Percentiles rank a stretch among this genome's conserved stretches.
Evolutionary conservation across 2,113 vertebrate species (phyloP).

Genomic region (Pionites leucogaster): DNA sequence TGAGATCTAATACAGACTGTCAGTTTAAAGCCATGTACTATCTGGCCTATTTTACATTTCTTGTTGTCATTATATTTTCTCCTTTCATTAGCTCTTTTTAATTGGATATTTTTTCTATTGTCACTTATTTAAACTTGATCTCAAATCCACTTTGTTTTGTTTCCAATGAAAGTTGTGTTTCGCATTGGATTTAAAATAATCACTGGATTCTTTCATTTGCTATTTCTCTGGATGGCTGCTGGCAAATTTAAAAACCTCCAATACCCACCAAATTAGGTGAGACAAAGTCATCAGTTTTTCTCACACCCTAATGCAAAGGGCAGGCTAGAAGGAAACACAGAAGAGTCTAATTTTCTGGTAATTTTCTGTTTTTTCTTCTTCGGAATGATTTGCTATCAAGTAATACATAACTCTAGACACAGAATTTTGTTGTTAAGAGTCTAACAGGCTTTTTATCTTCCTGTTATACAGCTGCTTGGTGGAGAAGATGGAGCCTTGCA

Average conservation of each 20-base stretch:
- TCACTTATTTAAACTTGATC: constrained; percentile 1
- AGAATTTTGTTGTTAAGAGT: not conserved
- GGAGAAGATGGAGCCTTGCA: not conserved
- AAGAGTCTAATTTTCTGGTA: not conserved
- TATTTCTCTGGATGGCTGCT: not conserved
- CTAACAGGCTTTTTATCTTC: not conserved
- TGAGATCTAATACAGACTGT: not conserved
- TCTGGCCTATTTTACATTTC: not conserved
- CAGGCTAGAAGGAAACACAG: not conserved
- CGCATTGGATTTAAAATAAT: not conserved
- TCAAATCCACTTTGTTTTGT: not conserved
- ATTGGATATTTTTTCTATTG: not conserved
- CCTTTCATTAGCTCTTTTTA: not conserved
- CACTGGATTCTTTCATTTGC: not conserved
- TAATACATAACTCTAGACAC: not conserved
- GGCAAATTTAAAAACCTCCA: not conserved
- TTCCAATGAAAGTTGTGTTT: not conserved
- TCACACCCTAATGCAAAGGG: not conserved
- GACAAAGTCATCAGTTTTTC: not conserved
- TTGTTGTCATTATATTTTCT: not conserved
- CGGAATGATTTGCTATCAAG: constrained; percentile 10
- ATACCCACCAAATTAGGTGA: not conserved
- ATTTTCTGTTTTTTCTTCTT: not conserved
- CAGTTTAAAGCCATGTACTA: not conserved
- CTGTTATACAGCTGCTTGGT: not conserved